Conservation (phyloP, 2,797 vertebrate species). For the Anguilla obscura region DNA sequence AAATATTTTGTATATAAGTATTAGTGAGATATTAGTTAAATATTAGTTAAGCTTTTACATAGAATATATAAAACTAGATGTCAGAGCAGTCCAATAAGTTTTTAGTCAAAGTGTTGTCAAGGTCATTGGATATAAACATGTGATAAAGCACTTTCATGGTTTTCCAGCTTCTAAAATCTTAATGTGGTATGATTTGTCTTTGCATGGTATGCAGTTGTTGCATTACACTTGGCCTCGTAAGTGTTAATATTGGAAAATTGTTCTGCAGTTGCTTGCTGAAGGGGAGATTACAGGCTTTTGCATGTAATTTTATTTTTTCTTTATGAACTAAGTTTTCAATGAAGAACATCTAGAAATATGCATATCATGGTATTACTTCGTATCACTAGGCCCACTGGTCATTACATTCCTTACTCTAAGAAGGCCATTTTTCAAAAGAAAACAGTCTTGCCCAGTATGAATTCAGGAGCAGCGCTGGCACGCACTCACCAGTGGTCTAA, state of each 20-base stretch:
- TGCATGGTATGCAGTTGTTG: background rate
- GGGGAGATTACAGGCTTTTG: background rate
- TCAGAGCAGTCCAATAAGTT: background rate
- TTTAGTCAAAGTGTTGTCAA: background rate
- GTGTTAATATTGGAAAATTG: background rate
- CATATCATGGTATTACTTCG: background rate
- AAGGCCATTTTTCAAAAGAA: background rate
- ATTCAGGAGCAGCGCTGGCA: conserved; percentile 20
- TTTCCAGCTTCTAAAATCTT: background rate
- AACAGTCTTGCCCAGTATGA: background rate
- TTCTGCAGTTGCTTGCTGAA: background rate
- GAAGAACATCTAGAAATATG: background rate
- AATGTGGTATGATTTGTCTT: background rate
- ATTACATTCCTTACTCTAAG: background rate
- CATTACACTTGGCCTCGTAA: background rate
- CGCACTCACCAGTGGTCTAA: conserved; percentile 31
- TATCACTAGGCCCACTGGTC: background rate
- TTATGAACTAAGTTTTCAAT: background rate
- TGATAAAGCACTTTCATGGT: background rate
- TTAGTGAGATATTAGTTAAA: background rate
- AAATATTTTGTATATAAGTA: background rate
- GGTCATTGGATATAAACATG: background rate
- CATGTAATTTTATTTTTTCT: background rate
- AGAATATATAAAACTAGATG: background rate
- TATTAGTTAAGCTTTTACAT: background rate